phyloP scores from a whole-genome alignment of 2,888 invertebrate species.

The Hyalella azteca region DNA sequence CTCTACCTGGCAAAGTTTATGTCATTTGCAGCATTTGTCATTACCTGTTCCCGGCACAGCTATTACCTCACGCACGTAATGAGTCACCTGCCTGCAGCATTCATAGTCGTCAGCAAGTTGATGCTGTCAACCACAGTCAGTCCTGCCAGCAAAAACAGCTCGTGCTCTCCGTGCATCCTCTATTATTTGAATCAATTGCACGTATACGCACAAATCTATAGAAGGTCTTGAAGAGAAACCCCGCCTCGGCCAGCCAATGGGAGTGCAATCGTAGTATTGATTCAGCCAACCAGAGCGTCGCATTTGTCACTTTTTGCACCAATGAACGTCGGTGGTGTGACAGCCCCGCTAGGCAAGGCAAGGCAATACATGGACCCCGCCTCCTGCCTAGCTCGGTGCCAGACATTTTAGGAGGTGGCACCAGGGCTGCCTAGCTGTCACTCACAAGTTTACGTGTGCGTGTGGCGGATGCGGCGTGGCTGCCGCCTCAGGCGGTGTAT shows the following conservation, averaged over 20 bases:
- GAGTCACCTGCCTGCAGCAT: background rate
- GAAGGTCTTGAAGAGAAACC: too few species aligned
- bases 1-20: too few species aligned
- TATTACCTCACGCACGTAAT: background rate
- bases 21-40: too few species aligned
- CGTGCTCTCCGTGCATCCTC: slow-evolving; percentile 11
- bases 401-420: slow-evolving; percentile 28
- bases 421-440: background rate
- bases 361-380: background rate
- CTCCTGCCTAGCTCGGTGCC: background rate
- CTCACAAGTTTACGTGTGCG: too few species aligned
- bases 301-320: slow-evolving; percentile 35
- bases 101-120: background rate
- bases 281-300: slow-evolving; percentile 31
- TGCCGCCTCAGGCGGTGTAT: background rate
- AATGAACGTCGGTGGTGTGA: slow-evolving; percentile 21
- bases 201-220: too few species aligned
- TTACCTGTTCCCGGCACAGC: too few species aligned
- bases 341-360: too few species aligned
- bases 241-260: slow-evolving; percentile 5
- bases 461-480: slow-evolving; percentile 5
- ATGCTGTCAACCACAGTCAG: background rate
- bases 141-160: background rate
- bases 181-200: slow-evolving; percentile 33
- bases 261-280: slow-evolving; percentile 25